Evolutionary conservation across 2,113 vertebrate genomes (phyloP).

Genomic region (Carassius auratus): DNA sequence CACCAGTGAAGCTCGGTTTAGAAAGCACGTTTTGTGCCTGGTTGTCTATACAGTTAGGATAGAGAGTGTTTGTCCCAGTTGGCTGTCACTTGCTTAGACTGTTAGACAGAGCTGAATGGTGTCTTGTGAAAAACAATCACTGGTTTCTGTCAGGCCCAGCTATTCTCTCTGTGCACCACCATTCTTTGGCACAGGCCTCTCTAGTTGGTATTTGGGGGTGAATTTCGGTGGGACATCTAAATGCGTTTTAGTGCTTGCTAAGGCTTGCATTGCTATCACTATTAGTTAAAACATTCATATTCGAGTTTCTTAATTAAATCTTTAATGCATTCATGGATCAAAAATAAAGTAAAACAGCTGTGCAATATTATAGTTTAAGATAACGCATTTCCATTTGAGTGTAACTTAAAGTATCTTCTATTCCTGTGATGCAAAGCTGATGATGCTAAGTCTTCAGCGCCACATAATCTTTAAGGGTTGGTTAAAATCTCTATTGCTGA

Average conservation of each 20-base stretch:
- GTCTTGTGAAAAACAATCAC: conserved; percentile 52
- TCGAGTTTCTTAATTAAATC: not conserved
- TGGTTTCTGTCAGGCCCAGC: conserved; percentile 31
- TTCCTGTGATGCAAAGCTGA: not conserved
- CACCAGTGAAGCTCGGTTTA: not conserved
- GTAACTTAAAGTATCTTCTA: not conserved
- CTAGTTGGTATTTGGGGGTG: not conserved
- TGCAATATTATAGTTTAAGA: not conserved
- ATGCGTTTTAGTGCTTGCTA: not conserved
- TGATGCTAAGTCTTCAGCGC: not conserved
- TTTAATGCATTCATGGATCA: not conserved
- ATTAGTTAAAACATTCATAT: not conserved
- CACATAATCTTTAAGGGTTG: not conserved
- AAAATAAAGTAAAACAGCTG: not conserved
- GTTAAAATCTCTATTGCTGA: not conserved
- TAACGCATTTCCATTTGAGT: not conserved
- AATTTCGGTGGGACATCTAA: not conserved
- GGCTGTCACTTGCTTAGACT: conserved; percentile 27
- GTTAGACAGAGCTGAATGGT: conserved; percentile 52
- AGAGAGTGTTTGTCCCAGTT: conserved; percentile 44
- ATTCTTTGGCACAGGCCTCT: not conserved
- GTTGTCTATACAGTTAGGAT: conserved; percentile 26
- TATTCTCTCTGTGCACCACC: conserved; percentile 35
- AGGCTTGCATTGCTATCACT: not conserved
- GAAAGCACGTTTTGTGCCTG: conserved; percentile 16